Percentiles rank a stretch among this genome's conserved stretches.
Conservation (phyloP, 2,797 vertebrate species). For the Arctocebus calabarensis region DNA sequence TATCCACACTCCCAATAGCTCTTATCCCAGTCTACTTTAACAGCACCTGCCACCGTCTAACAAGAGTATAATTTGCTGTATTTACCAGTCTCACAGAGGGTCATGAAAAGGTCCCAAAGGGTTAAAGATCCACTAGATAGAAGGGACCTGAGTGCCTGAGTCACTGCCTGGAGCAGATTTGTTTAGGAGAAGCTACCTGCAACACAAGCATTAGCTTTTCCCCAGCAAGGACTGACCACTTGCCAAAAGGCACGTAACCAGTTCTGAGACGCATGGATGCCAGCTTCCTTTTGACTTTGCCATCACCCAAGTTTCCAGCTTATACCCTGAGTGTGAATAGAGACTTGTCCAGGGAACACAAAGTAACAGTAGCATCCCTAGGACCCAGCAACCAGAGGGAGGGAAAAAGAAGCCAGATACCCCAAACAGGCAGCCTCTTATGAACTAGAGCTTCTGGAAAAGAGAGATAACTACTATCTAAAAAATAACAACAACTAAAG, state of each 20-base stretch:
- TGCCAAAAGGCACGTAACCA: not conserved
- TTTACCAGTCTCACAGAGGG: not conserved
- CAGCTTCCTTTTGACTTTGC: not conserved
- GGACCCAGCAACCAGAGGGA: not conserved
- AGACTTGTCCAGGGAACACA: not conserved
- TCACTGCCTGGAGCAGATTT: not conserved
- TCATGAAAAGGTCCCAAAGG: not conserved
- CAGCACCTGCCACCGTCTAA: not conserved
- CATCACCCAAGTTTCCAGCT: not conserved
- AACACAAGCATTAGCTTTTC: not conserved
- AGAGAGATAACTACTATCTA: not conserved
- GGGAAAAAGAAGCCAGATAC: not conserved
- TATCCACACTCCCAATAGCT: not conserved
- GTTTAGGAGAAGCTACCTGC: not conserved
- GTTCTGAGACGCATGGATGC: not conserved
- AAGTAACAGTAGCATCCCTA: not conserved
- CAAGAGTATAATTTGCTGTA: not conserved
- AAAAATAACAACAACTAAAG: not conserved
- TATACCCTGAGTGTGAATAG: not conserved
- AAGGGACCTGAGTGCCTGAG: not conserved
- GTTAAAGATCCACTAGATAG: not conserved
- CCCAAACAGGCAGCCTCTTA: not conserved
- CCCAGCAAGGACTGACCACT: not conserved
- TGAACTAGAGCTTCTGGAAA: not conserved
- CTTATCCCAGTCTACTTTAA: not conserved